A percentile compares a stretch with the other conserved stretches of the same genome.
Conservation (phyloP, 2,113 vertebrate genomes). For the Silurus asotus region DNA sequence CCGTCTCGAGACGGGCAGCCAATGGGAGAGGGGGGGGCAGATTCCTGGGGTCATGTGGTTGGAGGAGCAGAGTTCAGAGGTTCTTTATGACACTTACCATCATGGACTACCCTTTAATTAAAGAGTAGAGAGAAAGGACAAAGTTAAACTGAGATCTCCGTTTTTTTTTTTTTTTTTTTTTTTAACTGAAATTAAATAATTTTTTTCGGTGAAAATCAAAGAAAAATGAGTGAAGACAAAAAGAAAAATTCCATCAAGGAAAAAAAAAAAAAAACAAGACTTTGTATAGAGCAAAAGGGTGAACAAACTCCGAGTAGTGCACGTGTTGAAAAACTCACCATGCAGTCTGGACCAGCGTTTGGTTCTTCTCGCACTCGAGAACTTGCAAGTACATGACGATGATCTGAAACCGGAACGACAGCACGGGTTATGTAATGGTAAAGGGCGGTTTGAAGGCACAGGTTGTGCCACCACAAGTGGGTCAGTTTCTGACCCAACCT, state of each 20-base stretch:
- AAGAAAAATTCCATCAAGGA: slow-evolving; percentile 24
- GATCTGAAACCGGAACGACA: slow-evolving; percentile 76
- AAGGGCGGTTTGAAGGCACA: not conserved
- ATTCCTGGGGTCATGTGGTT: slow-evolving; percentile 99
- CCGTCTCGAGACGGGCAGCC: slow-evolving; percentile 98
- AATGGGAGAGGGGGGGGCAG: slow-evolving; percentile 85
- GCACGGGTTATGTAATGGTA: slow-evolving; percentile 28
- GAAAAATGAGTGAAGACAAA: slow-evolving; percentile 21
- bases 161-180: slow-evolving; percentile 55
- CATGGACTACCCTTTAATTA: slow-evolving; percentile 99
- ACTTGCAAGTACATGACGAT: slow-evolving; percentile 99
- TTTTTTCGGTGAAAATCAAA: slow-evolving; percentile 63
- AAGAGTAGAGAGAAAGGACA: slow-evolving; percentile 99
- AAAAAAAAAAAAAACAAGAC: not conserved
- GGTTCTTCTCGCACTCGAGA: slow-evolving; percentile 98
- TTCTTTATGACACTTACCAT: slow-evolving; percentile 99
- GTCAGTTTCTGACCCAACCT: slow-evolving; percentile 1
- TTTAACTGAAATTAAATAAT: slow-evolving; percentile 61
- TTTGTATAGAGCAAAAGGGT: slow-evolving; percentile 28
- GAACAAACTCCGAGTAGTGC: slow-evolving; percentile 34
- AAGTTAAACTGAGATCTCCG: slow-evolving; percentile 98
- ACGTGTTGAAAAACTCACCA: slow-evolving; percentile 84
- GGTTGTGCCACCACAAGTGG: slow-evolving; percentile 35
- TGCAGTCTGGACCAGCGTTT: slow-evolving; percentile 97
- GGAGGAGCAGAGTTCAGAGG: slow-evolving; percentile 98